A percentile compares a stretch with the other conserved stretches of the same genome.
These are phyloP conservation scores for Pristionchus mayeri DNA, from an alignment of 2,888 invertebrate species.

Conservation along the genomic window DNA sequence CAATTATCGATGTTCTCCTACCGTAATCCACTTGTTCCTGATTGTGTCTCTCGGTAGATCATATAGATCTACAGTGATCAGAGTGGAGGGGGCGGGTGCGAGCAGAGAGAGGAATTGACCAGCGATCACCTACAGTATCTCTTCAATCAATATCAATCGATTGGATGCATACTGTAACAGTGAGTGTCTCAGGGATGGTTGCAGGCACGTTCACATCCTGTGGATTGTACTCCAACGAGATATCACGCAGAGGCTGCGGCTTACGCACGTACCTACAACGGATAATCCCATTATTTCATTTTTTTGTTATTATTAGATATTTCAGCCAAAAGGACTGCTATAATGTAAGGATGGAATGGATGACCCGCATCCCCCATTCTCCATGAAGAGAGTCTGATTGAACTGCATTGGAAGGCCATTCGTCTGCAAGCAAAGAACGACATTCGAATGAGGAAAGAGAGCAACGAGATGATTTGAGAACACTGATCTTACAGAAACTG, in stretches of 20 bases:
- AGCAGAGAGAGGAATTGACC: constrained; percentile 47
- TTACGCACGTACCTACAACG: constrained; percentile 51
- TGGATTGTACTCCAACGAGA: constrained; percentile 45
- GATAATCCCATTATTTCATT: neutral
- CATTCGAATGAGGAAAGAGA: neutral
- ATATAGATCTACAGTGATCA: constrained; percentile 46
- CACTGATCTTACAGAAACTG: neutral
- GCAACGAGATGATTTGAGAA: neutral
- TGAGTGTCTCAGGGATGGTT: constrained; percentile 46
- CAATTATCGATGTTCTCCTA: neutral
- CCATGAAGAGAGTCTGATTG: constrained; percentile 93
- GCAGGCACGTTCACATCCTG: constrained; percentile 28
- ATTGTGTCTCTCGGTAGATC: constrained; percentile 45
- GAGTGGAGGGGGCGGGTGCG: constrained; percentile 3
- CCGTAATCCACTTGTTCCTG: constrained; percentile 42
- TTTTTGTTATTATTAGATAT: neutral
- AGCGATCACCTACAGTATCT: constrained; percentile 29
- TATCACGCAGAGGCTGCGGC: constrained; percentile 46
- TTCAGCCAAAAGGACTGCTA: no score
- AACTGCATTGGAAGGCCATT: constrained; percentile 88
- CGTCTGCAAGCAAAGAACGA: constrained; percentile 64
- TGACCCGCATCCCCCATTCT: constrained; percentile 89
- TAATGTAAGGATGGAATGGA: no score
- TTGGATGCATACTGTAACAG: constrained; percentile 33
- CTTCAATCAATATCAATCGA: neutral